A percentile compares a stretch with the other conserved stretches of the same genome.
Conservation (phyloP, 2,113 vertebrate genomes). For the Hemiscyllium ocellatum region DNA sequence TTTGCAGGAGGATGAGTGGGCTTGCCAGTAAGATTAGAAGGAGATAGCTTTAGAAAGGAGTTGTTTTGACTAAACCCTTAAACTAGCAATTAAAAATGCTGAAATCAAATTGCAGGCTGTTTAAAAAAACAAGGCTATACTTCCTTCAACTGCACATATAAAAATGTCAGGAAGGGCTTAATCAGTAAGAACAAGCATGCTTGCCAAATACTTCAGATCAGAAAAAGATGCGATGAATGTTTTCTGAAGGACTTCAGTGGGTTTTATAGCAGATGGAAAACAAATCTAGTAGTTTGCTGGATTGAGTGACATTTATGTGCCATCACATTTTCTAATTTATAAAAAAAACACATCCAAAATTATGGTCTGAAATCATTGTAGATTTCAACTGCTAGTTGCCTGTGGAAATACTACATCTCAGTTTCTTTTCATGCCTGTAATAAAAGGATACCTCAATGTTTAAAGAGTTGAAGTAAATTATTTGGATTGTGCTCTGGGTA, state of each 20-base stretch:
- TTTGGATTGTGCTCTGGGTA: background rate
- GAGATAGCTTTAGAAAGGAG: background rate
- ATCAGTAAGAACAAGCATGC: background rate
- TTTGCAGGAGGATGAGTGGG: background rate
- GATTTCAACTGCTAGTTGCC: background rate
- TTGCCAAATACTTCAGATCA: background rate
- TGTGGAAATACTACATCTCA: background rate
- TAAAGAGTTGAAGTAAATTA: background rate
- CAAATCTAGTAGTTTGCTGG: background rate
- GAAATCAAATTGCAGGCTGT: background rate
- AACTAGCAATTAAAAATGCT: background rate
- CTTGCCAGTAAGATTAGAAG: background rate
- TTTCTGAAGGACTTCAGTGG: background rate
- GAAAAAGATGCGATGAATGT: background rate
- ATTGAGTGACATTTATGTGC: background rate
- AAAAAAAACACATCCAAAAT: background rate
- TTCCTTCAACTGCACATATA: background rate
- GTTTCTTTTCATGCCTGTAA: background rate
- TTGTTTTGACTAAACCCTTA: background rate
- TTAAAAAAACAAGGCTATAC: background rate
- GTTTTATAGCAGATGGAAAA: background rate
- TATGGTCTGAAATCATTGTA: background rate
- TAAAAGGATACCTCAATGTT: no score
- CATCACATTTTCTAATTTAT: background rate
- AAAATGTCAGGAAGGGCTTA: background rate